Evolutionary conservation across 2,888 invertebrate species (phyloP).

Genomic region (Deilephila elpenor): DNA sequence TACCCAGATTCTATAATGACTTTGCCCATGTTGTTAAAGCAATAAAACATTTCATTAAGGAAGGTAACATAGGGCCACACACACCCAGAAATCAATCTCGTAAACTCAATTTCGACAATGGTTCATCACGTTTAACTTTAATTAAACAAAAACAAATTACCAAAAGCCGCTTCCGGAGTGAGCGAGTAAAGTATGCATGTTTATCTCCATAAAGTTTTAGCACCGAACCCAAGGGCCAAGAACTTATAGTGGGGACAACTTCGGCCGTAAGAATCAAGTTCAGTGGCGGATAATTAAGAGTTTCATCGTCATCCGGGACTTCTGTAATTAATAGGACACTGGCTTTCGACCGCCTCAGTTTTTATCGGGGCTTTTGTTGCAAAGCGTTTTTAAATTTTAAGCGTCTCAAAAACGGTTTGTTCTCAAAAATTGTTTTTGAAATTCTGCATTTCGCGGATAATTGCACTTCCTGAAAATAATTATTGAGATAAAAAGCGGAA

Average conservation of each 20-base stretch:
- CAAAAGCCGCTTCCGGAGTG: background rate
- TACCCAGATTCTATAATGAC: too few species aligned
- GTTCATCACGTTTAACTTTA: background rate
- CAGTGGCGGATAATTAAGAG: constrained; percentile 46
- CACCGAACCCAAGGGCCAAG: constrained; percentile 18
- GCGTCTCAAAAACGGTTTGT: too few species aligned
- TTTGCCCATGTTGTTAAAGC: too few species aligned
- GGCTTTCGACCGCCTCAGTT: background rate
- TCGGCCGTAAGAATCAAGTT: constrained; percentile 35
- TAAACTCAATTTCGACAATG: background rate
- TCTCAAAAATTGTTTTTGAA: too few species aligned
- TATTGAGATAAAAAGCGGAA: too few species aligned
- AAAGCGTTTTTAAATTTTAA: too few species aligned
- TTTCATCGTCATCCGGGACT: constrained; percentile 36
- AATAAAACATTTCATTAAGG: too few species aligned
- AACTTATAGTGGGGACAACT: constrained; percentile 36
- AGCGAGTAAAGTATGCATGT: constrained; percentile 8
- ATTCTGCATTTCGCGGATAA: too few species aligned
- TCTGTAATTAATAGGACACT: constrained; percentile 27
- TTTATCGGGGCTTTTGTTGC: too few species aligned
- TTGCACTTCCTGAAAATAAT: too few species aligned
- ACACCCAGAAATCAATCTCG: too few species aligned
- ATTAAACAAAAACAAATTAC: background rate
- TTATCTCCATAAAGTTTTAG: constrained; percentile 29
- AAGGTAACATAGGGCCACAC: too few species aligned